Percentiles rank a stretch among this genome's conserved stretches.
Evolutionary conservation across 2,797 vertebrate genomes (phyloP).

Genomic region (Selene dorsalis): DNA sequence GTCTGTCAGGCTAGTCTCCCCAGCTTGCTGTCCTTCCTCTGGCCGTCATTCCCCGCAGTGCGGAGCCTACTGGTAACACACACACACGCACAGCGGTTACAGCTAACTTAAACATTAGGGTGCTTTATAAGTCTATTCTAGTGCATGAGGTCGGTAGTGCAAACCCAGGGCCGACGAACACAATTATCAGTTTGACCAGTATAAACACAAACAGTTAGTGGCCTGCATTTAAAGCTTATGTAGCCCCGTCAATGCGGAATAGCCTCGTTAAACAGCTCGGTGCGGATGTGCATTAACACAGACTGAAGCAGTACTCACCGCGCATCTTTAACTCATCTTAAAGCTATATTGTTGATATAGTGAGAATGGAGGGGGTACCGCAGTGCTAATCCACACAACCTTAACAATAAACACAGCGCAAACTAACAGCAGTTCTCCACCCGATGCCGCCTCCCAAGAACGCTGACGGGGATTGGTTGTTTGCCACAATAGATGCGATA

Average conservation of each 20-base stretch:
- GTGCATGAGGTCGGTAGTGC: not conserved
- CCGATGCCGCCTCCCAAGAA: slow-evolving; percentile 84
- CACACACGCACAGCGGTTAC: slow-evolving; percentile 40
- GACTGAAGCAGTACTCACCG: slow-evolving; percentile 60
- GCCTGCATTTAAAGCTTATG: slow-evolving; percentile 80
- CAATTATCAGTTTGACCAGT: slow-evolving; percentile 34
- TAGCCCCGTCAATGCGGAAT: slow-evolving; percentile 52
- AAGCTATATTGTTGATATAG: slow-evolving; percentile 63
- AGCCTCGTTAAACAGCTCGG: slow-evolving; percentile 37
- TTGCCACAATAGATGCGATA: slow-evolving; percentile 21
- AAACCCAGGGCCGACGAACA: slow-evolving; percentile 23
- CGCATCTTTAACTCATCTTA: slow-evolving; percentile 55
- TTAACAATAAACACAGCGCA: slow-evolving; percentile 91
- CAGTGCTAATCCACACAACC: slow-evolving; percentile 94
- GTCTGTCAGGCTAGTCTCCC: slow-evolving; percentile 30
- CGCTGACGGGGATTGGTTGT: slow-evolving; percentile 77
- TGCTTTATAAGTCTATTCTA: slow-evolving; percentile 10
- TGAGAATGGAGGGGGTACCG: slow-evolving; percentile 75
- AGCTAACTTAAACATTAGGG: slow-evolving; percentile 26
- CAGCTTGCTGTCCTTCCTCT: slow-evolving; percentile 62
- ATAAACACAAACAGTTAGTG: slow-evolving; percentile 67
- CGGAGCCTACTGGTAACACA: slow-evolving; percentile 58
- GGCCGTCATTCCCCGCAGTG: slow-evolving; percentile 80
- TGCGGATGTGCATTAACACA: slow-evolving; percentile 10
- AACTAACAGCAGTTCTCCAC: slow-evolving; percentile 89